Evolutionary conservation across 2,888 invertebrate species (phyloP), one percentile per base, ranked within the genome.

Genomic region (Andrena flavipes): DNA sequence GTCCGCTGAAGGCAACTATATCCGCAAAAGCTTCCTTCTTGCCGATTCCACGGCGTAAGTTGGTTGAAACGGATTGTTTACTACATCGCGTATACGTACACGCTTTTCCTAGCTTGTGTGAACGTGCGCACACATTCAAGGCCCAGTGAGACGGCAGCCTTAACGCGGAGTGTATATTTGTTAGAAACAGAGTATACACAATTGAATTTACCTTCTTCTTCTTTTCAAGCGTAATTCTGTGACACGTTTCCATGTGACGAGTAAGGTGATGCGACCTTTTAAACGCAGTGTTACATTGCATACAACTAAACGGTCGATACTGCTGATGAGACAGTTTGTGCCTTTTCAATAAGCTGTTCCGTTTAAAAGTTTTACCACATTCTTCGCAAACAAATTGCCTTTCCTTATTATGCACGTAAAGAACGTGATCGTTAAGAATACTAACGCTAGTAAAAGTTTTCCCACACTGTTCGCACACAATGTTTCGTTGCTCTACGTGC

Each of bases 401-500:
- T 62, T 91, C 91, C 84, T 93, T 89, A 68, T 86, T 91, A 33
- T 94, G 94, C 7, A 92, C 90, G 65, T 93, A 93, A 4, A 92
- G 90, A 35, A 93, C 92, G 70, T 94, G 94, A 82, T 93, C 93
- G 51, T 92, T 93, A 26, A 94, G 89, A 72, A 91, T 92, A 67
- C 91, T 91, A n/a, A 92, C 82, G 68, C 91, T 93, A 29, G 91
- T 91, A 76, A 93, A 94, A 8, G 90, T 90, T 82, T 93, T 93
- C 35, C 93, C 94, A 73, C 94, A 94, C 60, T 94, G 91, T 78
- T 93, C 93, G 71, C 94, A 94, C 5, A 93, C 88, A 56, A 91
- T 88, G 59, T 92, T 92, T 33, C 91, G 85, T 60, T 91, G 90
- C 65, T 90, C 91, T 20, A 93, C 88, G 80, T 94, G 94, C 30